These are phyloP conservation scores for Astyanax mexicanus DNA, from an alignment of 2,797 vertebrate genomes.

Conservation along the genomic window DNA sequence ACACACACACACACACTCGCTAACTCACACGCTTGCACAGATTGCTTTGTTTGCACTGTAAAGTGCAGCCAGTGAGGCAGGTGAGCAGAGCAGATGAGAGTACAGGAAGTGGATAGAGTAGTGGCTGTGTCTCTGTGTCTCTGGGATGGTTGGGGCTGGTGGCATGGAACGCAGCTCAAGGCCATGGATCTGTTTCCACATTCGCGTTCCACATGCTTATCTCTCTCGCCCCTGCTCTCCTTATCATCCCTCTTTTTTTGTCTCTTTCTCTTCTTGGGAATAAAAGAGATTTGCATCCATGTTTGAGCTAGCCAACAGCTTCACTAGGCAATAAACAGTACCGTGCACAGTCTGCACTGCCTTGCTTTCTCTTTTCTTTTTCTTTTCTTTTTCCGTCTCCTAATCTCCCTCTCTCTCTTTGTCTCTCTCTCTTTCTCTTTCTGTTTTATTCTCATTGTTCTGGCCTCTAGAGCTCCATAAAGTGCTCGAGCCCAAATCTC, in stretches of 20 bases:
- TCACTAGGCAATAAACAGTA: neutral
- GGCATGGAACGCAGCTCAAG: neutral
- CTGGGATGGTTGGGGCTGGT: slow-evolving; percentile 1
- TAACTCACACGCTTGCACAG: neutral
- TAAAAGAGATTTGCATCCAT: neutral
- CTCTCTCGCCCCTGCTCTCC: neutral
- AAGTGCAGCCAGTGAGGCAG: slow-evolving; percentile 62
- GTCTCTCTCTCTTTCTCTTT: neutral
- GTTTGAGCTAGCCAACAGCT: neutral
- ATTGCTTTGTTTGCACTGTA: slow-evolving; percentile 50
- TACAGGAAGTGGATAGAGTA: too few relatives aligned
- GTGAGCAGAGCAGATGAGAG: slow-evolving; percentile 50
- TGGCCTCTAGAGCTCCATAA: slow-evolving; percentile 41
- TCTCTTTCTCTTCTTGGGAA: neutral
- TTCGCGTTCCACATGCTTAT: neutral
- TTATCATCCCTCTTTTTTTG: neutral
- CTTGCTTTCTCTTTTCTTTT: neutral
- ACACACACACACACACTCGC: neutral
- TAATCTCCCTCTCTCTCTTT: neutral
- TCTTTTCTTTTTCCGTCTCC: neutral
- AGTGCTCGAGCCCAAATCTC: slow-evolving; percentile 55
- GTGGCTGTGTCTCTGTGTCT: neutral
- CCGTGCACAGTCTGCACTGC: neutral
- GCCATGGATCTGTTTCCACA: slow-evolving; percentile 7
- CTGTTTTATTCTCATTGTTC: slow-evolving; percentile 11